Evolutionary conservation across 2,797 vertebrate genomes (phyloP), one percentile per base, ranked within the genome.

Genomic region (Parambassis ranga): DNA sequence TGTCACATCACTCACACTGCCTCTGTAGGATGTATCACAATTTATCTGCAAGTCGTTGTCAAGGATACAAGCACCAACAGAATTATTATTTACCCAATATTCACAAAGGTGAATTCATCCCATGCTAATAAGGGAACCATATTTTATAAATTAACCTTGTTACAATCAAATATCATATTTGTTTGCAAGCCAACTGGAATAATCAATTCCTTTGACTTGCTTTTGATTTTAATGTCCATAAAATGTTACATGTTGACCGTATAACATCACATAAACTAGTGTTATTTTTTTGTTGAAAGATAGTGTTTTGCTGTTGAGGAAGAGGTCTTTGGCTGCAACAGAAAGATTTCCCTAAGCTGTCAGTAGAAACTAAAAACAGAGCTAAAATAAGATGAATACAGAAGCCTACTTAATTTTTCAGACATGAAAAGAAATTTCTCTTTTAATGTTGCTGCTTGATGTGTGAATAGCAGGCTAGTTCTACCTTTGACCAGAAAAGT

Each of bases 1-100:
- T 20, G 11, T 38, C 19, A 18, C 32, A 43, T 42, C 6, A 47
- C 20, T 23, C 23, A 7, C 49, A 16, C 20, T 38, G 32, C 24
- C 37, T 10, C 36, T 35, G 27, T 27, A 22, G n/a, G 37, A 53
- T 27, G 14, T 41, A 62, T 58, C 41, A 37, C 14, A 41, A 37
- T 30, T 31, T 44, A 46, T 57, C 23, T 35, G 27, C 32, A 51
- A 60, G 55, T 55, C 35, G 28, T 46, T 50, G 37, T 46, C 7
- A 18, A 38, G 11, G 23, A 47, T 2, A 7, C 23, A 47, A 16
- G 14, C 7, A 5, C 18, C 10, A 43, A 31, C 26, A 24, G 48
- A 31, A 20, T 57, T 57, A 11, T 32, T 27, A 24, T 15, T 16
- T 52, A 52, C 3, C 51, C 36, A 37, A 37, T 64, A n/a, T 55